A percentile compares a stretch with the other conserved stretches of the same genome.
Conservation (phyloP, 1,140 invertebrate species). For the Coptotermes formosanus region DNA sequence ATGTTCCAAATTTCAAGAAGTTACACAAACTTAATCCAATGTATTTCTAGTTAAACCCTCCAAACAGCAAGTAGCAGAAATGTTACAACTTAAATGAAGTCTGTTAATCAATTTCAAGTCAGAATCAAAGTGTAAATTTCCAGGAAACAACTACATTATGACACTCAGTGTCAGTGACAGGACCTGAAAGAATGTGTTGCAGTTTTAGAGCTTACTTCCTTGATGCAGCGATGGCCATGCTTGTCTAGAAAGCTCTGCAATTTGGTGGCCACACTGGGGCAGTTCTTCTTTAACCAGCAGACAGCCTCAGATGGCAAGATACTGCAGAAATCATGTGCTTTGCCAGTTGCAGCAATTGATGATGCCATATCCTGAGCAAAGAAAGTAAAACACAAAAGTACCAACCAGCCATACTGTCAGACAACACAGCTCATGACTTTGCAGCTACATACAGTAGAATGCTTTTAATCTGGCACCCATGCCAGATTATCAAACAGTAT, state of each 20-base stretch:
- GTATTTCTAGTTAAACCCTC: background rate
- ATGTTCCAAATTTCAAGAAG: background rate
- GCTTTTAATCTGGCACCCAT: too few species aligned
- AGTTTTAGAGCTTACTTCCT: constrained; percentile 58
- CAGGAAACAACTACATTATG: background rate
- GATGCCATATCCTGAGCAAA: background rate
- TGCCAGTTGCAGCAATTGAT: constrained; percentile 35
- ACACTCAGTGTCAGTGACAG: background rate
- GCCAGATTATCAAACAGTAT: too few species aligned
- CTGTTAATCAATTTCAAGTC: background rate
- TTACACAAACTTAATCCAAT: background rate
- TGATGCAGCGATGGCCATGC: constrained; percentile 71
- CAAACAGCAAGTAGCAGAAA: background rate
- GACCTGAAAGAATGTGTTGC: background rate
- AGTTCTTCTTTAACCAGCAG: constrained; percentile 58
- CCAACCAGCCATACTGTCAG: too few species aligned
- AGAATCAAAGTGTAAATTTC: background rate
- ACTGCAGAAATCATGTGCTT: constrained; percentile 54
- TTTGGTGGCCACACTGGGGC: constrained; percentile 50
- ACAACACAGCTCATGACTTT: too few species aligned
- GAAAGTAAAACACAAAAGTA: too few species aligned
- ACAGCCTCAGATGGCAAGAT: constrained; percentile 53
- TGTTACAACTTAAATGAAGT: background rate
- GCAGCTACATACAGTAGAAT: too few species aligned
- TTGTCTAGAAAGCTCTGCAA: constrained; percentile 63